Conservation (phyloP, 2,888 invertebrate genomes). For the Drosophila borborema region DNA sequence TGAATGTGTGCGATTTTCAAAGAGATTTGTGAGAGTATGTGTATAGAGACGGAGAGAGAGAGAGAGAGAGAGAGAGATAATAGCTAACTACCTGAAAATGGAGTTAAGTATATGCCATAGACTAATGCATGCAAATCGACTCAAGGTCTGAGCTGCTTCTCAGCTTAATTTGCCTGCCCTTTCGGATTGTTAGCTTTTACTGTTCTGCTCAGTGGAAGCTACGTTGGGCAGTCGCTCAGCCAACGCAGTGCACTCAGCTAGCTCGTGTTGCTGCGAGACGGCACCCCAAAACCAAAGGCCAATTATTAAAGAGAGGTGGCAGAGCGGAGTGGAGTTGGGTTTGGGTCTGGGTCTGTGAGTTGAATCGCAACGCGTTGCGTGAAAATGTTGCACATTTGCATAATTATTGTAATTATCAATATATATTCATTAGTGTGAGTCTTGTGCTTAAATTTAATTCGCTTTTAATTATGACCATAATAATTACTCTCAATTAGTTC, state of each 20-base stretch:
- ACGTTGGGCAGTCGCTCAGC: conserved; percentile 13
- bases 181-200: conserved; percentile 16
- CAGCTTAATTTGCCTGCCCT: conserved; percentile 26
- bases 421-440: conserved; percentile 71
- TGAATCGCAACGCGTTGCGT: conserved; percentile 48
- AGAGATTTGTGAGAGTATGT: neutral
- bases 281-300: conserved; percentile 22
- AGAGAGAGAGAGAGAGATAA: neutral
- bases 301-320: conserved; percentile 16
- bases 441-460: conserved; percentile 71
- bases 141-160: conserved; percentile 39
- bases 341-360: neutral
- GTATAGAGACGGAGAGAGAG: neutral
- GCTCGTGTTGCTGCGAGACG: conserved; percentile 12
- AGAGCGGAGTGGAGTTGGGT: neutral
- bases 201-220: conserved; percentile 23
- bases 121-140: conserved; percentile 25
- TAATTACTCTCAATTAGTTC: conserved; percentile 71
- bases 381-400: conserved; percentile 69
- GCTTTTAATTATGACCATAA: conserved; percentile 68
- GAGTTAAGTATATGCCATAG: conserved; percentile 3
- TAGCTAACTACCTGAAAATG: conserved; percentile 22
- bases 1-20: conserved; percentile 29
- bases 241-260: conserved; percentile 37
- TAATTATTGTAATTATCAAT: conserved; percentile 76